Evolutionary conservation across 2,888 invertebrate species (phyloP).

Genomic region (Pterobdella sp.): DNA sequence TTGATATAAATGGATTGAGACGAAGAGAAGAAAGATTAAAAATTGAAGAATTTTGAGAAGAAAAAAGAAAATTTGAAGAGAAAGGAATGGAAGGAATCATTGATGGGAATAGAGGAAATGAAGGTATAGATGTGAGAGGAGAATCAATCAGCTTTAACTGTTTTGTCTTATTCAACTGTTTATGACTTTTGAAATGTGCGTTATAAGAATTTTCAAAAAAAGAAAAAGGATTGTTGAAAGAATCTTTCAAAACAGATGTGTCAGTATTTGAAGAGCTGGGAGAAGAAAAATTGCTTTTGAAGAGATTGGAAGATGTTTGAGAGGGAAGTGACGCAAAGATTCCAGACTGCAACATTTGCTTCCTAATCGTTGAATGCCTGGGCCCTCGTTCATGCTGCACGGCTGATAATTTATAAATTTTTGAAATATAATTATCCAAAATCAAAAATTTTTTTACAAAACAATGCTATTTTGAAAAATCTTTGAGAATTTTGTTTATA

Average conservation of each 20-base stretch:
- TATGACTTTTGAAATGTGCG: background rate
- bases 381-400: slow-evolving; percentile 98
- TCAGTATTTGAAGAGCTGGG: background rate
- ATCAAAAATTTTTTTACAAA: background rate
- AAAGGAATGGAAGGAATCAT: background rate
- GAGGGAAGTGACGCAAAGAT: background rate
- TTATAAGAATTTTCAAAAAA: background rate
- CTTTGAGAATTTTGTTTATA: background rate
- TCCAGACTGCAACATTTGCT: slow-evolving; percentile 63
- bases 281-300: background rate
- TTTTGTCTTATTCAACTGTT: background rate
- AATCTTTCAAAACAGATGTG: background rate
- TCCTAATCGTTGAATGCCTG: slow-evolving; percentile 80
- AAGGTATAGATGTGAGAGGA: background rate
- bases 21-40: background rate
- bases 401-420: slow-evolving; percentile 57
- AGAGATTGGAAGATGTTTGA: background rate
- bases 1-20: background rate
- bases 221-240: background rate
- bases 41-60: background rate
- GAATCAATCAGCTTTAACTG: background rate
- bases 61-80: background rate
- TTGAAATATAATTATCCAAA: background rate
- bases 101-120: background rate
- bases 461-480: background rate